Evolutionary conservation across 1,140 invertebrate genomes (phyloP).

Genomic region (Pogonomyrmex barbatus): DNA sequence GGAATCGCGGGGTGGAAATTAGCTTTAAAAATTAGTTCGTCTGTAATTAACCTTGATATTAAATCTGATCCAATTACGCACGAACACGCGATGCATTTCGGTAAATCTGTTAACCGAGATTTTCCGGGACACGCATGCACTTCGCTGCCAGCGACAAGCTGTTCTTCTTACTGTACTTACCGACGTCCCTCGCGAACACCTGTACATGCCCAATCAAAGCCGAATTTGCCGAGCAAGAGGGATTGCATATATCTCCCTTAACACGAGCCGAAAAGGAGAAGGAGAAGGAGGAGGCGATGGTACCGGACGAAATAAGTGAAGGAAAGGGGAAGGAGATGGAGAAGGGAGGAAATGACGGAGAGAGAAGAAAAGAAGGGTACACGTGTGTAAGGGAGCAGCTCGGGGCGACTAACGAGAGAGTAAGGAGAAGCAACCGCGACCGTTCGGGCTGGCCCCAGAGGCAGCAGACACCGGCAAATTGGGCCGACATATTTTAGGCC

Average conservation of each 20-base stretch:
- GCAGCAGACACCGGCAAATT: slow-evolving; percentile 80
- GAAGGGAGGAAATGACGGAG: background rate
- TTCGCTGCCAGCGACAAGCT: slow-evolving; percentile 54
- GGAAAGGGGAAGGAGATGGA: background rate
- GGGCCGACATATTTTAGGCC: slow-evolving; percentile 79
- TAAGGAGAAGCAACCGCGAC: slow-evolving; percentile 55
- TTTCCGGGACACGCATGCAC: slow-evolving; percentile 53
- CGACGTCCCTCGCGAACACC: slow-evolving; percentile 51
- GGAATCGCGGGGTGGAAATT: slow-evolving; percentile 20
- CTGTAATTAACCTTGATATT: slow-evolving; percentile 37
- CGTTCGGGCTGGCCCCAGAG: slow-evolving; percentile 65
- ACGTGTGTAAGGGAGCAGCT: slow-evolving; percentile 53
- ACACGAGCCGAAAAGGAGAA: slow-evolving; percentile 40
- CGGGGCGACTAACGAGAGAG: slow-evolving; percentile 74
- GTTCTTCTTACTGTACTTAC: slow-evolving; percentile 38
- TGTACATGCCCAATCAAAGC: slow-evolving; percentile 69
- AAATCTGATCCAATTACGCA: slow-evolving; percentile 21
- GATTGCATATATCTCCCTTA: slow-evolving; percentile 70
- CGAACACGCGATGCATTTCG: slow-evolving; percentile 30
- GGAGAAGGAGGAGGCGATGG: background rate
- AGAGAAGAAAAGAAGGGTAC: slow-evolving; percentile 3
- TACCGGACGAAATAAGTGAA: background rate
- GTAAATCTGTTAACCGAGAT: slow-evolving; percentile 60
- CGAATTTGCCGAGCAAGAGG: slow-evolving; percentile 67
- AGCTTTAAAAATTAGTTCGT: background rate